Percentiles rank a stretch among this genome's conserved stretches.
These are phyloP conservation scores for Sarcoramphus papa DNA, from an alignment of 2,797 vertebrate genomes.

Conservation along the genomic window DNA sequence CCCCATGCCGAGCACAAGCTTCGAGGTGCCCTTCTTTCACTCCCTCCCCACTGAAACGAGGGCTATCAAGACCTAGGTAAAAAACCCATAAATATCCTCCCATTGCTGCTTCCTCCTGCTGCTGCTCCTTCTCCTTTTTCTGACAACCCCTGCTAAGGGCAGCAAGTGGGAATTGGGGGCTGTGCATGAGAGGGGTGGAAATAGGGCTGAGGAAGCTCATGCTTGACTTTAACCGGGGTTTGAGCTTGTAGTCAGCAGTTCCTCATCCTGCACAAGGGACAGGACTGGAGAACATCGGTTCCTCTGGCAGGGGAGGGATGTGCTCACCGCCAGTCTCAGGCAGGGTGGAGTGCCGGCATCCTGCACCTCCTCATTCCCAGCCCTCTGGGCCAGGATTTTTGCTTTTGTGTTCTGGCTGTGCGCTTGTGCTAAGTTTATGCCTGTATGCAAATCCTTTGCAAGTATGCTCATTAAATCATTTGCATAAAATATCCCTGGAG, in stretches of 20 bases:
- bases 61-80: background rate
- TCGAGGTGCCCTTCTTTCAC: background rate
- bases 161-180: background rate
- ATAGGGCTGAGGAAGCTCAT: background rate
- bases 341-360: background rate
- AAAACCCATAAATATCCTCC: background rate
- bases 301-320: background rate
- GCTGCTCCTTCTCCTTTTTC: background rate
- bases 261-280: background rate
- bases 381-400: conserved; percentile 9
- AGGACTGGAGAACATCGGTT: background rate
- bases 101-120: background rate
- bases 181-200: background rate
- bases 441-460: conserved; percentile 8
- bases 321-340: rapidly evolving
- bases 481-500: background rate
- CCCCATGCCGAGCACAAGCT: background rate
- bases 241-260: background rate
- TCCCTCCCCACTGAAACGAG: background rate
- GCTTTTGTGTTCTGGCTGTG: background rate
- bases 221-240: background rate
- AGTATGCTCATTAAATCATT: background rate
- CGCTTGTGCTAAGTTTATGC: background rate
- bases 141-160: background rate
- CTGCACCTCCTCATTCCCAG: background rate